Evolutionary conservation across 2,888 invertebrate genomes (phyloP).

Genomic region (Caenorhabditis sp.): DNA sequence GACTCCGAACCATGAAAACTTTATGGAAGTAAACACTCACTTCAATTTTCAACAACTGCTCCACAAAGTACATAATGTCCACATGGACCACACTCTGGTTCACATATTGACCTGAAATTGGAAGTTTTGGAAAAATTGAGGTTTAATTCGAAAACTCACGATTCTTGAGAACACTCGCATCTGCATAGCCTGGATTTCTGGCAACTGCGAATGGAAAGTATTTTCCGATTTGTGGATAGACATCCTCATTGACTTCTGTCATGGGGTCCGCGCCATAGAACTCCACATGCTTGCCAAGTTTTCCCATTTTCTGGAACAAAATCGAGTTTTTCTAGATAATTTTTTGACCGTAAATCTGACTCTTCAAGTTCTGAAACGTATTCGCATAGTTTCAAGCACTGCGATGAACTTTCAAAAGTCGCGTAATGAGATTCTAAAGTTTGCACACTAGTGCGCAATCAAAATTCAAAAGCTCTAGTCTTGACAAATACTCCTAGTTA

Average conservation of each 20-base stretch:
- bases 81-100: constrained; percentile 57
- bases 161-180: constrained; percentile 39
- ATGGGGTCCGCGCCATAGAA: constrained; percentile 42
- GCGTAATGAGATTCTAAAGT: too few species aligned
- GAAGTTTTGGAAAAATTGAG: not conserved
- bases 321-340: too few species aligned
- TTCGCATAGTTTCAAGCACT: too few species aligned
- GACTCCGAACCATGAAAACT: not conserved
- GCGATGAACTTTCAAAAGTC: too few species aligned
- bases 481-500: too few species aligned
- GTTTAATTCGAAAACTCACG: not conserved
- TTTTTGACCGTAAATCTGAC: too few species aligned
- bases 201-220: constrained; percentile 55
- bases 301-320: constrained; percentile 50
- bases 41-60: constrained; percentile 36
- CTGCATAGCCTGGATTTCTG: constrained; percentile 29
- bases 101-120: constrained; percentile 35
- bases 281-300: constrained; percentile 26
- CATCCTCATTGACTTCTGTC: constrained; percentile 40
- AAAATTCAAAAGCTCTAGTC: too few species aligned
- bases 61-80: constrained; percentile 55
- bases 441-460: too few species aligned
- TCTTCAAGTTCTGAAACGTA: too few species aligned
- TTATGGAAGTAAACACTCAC: not conserved
- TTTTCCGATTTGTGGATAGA: constrained; percentile 46